Evolutionary conservation across 1,140 invertebrate genomes (phyloP), one percentile per base, ranked within the genome.

Genomic region (Globodera rostochiensis): DNA sequence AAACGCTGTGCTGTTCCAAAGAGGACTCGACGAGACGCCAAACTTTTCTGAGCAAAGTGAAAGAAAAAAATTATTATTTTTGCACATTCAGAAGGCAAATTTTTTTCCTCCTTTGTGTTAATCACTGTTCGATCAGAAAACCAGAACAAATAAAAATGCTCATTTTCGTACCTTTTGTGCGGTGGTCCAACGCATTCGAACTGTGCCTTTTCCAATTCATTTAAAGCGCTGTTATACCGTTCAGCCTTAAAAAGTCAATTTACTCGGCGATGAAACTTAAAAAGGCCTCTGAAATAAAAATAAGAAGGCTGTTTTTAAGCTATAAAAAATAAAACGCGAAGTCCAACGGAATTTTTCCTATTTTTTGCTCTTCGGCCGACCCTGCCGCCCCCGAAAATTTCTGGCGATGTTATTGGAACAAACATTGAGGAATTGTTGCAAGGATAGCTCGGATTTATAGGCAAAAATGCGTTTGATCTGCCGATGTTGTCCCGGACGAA

Each of bases 401-500:
- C 36, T 36, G 36, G 36, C 36, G 36, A 36, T 36, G 36, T 36
- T 36, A 0, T 36, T 36, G 36, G 60, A 25, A 36, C 25, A n/a
- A 64, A 80, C 75, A 57, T 79, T 82, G 19, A 86, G 73, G 71
- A 86, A 86, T 60, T 86, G 50, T 19, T 76, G 60, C 6, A 86
- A 57, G n/a, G 64, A 67, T 50, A 86, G 67, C 36, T 85, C 76
- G 13, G 86, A 87, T 57, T 82, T 81, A 7, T 36, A 53, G 6
- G 79, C 86, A 77, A 86, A 87, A 67, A 77, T 46, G 57, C 81
- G 69, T 64, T 85, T 86, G 46, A 85, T 85, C 15, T 50, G 13
- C 11, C 80, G 76, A 36, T 84, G 80, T n/a, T 86, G 73, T 25
- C 49, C 36, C 21, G 77, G 70, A 46, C 47, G 73, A 6, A 86